Evolutionary conservation across 2,888 invertebrate species (phyloP).

Genomic region (Blera fallax): DNA sequence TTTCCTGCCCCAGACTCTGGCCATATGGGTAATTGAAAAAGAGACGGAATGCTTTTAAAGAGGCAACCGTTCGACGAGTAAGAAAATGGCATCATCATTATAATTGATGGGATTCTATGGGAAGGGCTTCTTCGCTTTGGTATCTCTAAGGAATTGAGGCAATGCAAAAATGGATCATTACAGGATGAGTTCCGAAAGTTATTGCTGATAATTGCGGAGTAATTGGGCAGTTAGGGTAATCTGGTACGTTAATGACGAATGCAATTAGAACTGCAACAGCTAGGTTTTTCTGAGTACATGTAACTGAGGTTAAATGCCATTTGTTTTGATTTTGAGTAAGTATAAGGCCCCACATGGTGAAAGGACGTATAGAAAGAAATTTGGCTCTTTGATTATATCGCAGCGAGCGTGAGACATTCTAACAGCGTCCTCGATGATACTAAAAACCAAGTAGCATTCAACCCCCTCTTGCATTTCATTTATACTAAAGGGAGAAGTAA

Average conservation of each 20-base stretch:
- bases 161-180: conserved; percentile 26
- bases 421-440: too few species aligned
- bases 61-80: neutral
- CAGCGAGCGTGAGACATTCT: too few species aligned
- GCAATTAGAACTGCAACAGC: neutral
- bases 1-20: conserved; percentile 11
- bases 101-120: neutral
- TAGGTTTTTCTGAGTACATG: too few species aligned
- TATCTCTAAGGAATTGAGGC: conserved; percentile 2
- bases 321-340: too few species aligned
- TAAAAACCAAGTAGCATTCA: too few species aligned
- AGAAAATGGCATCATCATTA: conserved; percentile 16
- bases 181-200: conserved; percentile 2
- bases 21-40: conserved; percentile 55
- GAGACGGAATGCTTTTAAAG: conserved; percentile 13
- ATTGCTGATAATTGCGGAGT: conserved; percentile 25
- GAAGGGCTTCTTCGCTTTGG: neutral
- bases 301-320: too few species aligned
- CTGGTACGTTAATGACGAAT: neutral
- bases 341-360: too few species aligned
- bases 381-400: too few species aligned
- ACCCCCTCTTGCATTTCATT: too few species aligned
- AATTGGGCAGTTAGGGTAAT: conserved; percentile 31
- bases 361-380: too few species aligned
- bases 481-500: too few species aligned